Conservation (phyloP, 1,140 invertebrate species). For the Drosophila pachea region DNA sequence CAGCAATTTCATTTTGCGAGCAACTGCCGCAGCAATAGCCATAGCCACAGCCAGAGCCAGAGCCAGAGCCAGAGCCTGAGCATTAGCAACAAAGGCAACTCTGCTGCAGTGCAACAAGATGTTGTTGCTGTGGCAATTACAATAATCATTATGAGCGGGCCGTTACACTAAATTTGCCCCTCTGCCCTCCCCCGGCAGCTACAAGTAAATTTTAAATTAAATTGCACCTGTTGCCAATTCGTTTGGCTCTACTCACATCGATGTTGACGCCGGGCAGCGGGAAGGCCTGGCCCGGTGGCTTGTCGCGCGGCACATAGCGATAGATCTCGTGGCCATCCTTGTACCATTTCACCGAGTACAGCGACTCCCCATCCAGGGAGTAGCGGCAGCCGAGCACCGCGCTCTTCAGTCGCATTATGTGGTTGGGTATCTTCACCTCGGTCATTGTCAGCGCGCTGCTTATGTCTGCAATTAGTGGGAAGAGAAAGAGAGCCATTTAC, state of each 20-base stretch:
- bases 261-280: constrained; percentile 87
- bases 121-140: constrained; percentile 53
- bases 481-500: constrained; percentile 35
- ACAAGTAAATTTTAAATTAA: constrained; percentile 76
- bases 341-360: constrained; percentile 94
- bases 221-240: constrained; percentile 49
- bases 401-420: constrained; percentile 84
- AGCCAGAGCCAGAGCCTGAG: constrained; percentile 37
- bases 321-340: constrained; percentile 93
- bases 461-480: constrained; percentile 72
- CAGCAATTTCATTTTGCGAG: constrained; percentile 67
- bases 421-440: constrained; percentile 84
- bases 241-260: constrained; percentile 83
- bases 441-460: constrained; percentile 82
- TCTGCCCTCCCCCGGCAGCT: constrained; percentile 44
- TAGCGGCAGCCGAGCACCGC: constrained; percentile 88
- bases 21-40: no score
- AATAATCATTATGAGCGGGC: constrained; percentile 74
- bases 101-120: constrained; percentile 37
- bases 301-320: constrained; percentile 87
- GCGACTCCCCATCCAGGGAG: constrained; percentile 86
- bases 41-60: constrained; percentile 30
- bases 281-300: constrained; percentile 87
- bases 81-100: constrained; percentile 15
- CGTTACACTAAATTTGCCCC: constrained; percentile 65